Conservation (phyloP, 2,888 invertebrate species). For the Tridacna crocea region DNA sequence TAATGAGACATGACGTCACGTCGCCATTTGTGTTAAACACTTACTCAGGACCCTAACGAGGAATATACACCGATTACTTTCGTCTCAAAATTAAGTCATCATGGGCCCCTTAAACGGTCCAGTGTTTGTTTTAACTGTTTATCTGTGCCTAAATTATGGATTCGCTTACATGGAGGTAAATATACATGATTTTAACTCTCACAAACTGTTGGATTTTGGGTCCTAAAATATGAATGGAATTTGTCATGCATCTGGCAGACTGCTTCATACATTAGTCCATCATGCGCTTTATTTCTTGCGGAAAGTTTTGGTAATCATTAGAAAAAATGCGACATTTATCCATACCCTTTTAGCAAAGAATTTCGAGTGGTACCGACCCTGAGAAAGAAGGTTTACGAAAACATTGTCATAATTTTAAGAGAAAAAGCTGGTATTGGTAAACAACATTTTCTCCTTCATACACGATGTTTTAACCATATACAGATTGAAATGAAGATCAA, state of each 20-base stretch:
- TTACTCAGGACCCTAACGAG: slow-evolving; percentile 49
- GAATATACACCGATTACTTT: slow-evolving; percentile 43
- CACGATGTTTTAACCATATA: too few species aligned
- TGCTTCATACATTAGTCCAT: too few species aligned
- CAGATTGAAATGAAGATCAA: too few species aligned
- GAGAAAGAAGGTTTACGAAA: too few species aligned
- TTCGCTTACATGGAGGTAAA: slow-evolving; percentile 72
- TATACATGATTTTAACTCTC: slow-evolving; percentile 22
- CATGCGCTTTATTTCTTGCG: too few species aligned
- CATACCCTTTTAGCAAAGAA: too few species aligned
- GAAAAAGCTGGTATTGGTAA: too few species aligned
- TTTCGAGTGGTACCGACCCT: too few species aligned
- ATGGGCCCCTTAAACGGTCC: slow-evolving; percentile 69
- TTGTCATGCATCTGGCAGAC: not conserved
- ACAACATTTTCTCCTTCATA: too few species aligned
- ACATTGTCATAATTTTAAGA: too few species aligned
- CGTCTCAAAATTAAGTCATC: slow-evolving; percentile 40
- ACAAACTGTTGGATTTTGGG: not conserved
- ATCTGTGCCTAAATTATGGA: slow-evolving; percentile 66
- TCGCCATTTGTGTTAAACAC: slow-evolving; percentile 56
- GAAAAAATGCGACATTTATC: too few species aligned
- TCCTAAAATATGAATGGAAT: slow-evolving; percentile 11
- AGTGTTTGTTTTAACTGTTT: slow-evolving; percentile 60
- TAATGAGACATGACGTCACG: slow-evolving; percentile 70
- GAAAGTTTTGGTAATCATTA: too few species aligned